Percentiles rank a stretch among this genome's conserved stretches.
Conservation (phyloP, 2,797 vertebrate genomes). For the Acipenser transmontanus region DNA sequence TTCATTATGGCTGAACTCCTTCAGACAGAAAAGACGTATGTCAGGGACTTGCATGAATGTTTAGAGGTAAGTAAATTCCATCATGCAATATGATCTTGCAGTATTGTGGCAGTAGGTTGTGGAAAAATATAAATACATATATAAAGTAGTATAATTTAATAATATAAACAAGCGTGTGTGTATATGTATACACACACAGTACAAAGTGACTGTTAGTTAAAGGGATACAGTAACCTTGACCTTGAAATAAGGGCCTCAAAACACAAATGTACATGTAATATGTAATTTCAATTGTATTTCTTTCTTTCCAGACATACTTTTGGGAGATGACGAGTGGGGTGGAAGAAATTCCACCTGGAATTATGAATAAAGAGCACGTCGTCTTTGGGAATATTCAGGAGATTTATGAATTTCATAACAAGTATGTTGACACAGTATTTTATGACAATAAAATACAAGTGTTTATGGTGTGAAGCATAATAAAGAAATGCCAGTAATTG, state of each 20-base stretch:
- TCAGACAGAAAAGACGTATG: constrained; percentile 94
- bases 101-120: not conserved
- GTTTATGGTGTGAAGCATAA: too few species aligned
- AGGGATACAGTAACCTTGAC: too few species aligned
- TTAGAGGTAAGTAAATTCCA: constrained; percentile 71
- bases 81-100: not conserved
- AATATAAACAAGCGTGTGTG: too few species aligned
- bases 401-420: constrained; percentile 95
- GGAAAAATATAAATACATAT: not conserved
- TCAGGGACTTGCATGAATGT: constrained; percentile 90
- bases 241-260: too few species aligned
- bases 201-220: too few species aligned
- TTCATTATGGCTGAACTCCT: constrained; percentile 96
- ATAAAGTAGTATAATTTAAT: not conserved
- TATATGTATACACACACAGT: too few species aligned
- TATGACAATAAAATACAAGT: too few species aligned
- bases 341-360: constrained; percentile 86
- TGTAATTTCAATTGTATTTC: not conserved
- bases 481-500: too few species aligned
- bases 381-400: constrained; percentile 98
- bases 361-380: constrained; percentile 86
- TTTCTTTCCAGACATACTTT: constrained; percentile 79
- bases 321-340: constrained; percentile 95
- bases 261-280: too few species aligned
- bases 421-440: constrained; percentile 57